Evolutionary conservation across 2,888 invertebrate species (phyloP), one percentile per base, ranked within the genome.

Genomic region (Cataglyphis livida): DNA sequence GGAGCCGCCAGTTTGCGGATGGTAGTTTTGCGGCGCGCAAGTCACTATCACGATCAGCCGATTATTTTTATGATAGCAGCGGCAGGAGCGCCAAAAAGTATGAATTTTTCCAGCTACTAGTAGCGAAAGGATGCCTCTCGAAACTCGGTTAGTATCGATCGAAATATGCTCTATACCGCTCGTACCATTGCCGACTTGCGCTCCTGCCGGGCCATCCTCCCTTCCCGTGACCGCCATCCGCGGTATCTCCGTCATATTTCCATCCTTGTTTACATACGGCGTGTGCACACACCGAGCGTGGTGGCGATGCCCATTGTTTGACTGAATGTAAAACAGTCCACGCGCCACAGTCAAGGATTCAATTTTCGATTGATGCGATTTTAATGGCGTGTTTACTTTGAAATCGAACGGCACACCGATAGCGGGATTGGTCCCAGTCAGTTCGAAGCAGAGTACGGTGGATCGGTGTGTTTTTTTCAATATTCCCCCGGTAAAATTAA

Each of bases 351-450:
- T 84, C 86, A 85, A 90, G 88, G 85, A 87, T 90, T 91, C 88
- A 79, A 84, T 87, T 88, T 91, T 90, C 91, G 84, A 91, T 91
- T 90, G 89, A 92, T 90, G 88, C 84, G 86, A 90, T 90, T 92
- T 92, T 92, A 91, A 91, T 91, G 89, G 88, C 82, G 79, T 90
- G 89, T 91, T 91, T 89, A 88, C 84, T 86, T 87, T 85, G 85
- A 84, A 84, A 88, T 86, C 74, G 83, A 66, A 18, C 79, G 65
- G 73, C 61, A 54, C 41, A 71, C 25, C 65, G 62, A 81, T 79
- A 62, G 71, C 41, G 32, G 32, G 57, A 78, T 70, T 70, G 41
- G 70, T 25, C 59, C 71, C 35, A 59, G 35, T 78, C 70, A 48
- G 44, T 35, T 25, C 59, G 25, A 28, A 35, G 54, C 48, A 44